Evolutionary conservation across 2,113 vertebrate species (phyloP).

Genomic region (Tapirus terrestris): DNA sequence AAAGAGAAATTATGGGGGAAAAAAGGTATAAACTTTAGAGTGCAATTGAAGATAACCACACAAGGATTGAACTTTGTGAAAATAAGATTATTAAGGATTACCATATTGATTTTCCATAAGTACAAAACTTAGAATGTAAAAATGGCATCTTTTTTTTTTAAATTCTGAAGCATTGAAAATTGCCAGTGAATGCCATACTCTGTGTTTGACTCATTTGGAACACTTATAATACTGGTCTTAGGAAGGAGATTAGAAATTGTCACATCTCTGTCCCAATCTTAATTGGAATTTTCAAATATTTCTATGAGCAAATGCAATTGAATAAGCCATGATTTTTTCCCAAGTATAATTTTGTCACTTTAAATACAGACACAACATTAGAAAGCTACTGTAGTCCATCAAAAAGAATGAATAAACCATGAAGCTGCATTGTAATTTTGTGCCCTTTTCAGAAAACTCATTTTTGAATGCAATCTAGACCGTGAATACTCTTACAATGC

Average conservation of each 20-base stretch:
- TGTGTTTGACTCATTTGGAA: neutral
- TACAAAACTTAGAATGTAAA: neutral
- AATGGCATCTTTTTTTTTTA: neutral
- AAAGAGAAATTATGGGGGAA: neutral
- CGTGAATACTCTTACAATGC: slow-evolving; percentile 29
- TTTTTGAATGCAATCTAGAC: slow-evolving; percentile 54
- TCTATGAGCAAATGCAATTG: slow-evolving; percentile 37
- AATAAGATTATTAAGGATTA: neutral
- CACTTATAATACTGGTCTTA: neutral
- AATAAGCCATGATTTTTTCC: slow-evolving; percentile 57
- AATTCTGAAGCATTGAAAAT: neutral
- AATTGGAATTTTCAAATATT: slow-evolving; percentile 58
- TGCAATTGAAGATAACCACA: neutral
- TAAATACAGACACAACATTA: slow-evolving; percentile 55
- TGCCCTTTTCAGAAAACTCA: slow-evolving; percentile 69
- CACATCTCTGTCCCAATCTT: slow-evolving; percentile 30
- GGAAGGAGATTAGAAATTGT: slow-evolving; percentile 9
- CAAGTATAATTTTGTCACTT: slow-evolving; percentile 44
- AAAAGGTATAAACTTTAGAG: neutral
- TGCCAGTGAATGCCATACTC: neutral
- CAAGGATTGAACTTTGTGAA: neutral
- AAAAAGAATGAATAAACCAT: slow-evolving; percentile 67
- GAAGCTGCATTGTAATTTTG: slow-evolving; percentile 64
- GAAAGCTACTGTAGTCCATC: slow-evolving; percentile 53
- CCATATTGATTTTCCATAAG: neutral